Evolutionary conservation across 2,888 invertebrate genomes (phyloP), one percentile per base, ranked within the genome.

Genomic region (Acleris emargana): DNA sequence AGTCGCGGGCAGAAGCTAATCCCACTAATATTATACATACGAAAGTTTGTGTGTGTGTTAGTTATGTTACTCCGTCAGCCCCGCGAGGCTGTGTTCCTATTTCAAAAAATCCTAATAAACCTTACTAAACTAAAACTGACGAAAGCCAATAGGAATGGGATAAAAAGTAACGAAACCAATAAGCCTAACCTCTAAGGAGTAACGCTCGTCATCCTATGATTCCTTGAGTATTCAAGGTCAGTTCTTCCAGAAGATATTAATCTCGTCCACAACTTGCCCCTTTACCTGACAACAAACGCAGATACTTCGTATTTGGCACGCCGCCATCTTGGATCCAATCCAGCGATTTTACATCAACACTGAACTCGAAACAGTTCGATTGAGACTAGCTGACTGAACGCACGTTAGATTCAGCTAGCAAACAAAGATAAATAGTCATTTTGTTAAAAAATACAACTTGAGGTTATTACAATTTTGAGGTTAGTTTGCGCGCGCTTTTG

Each of bases 221-320:
- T 6, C 25, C 3, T 1, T 25, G 5, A 25, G 5, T 25, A 25
- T 25, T 25, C 25, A 25, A 25, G 25, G 25, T 5, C 1, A 25
- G 25, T 32, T 32, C 28, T 28, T 28, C 6, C 11, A 32, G 32
- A 3, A 32, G 11, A 32, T 11, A 32, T n/a, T 6, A 43, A n/a
- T 43, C 43, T 5, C 9, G 73, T 75, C 69, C 43, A 68, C 59
- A 68, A 68, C 17, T 1, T 57, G n/a, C 42, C 25, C 66, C 9
- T 60, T 68, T 64, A 81, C 87, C 86, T 77, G 75, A 74, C 42
- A 62, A 67, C 66, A 71, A 71, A 67, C 78, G 79, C 76, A 75
- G 68, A 73, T 77, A 87, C 88, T 94, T 89, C 93, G 93, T 93
- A 89, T 83, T 94, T 94, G 94, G 94, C 93, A 73, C 0, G 1